Conservation (phyloP, 2,797 vertebrate species). For the Silurus lanzhouensis region DNA sequence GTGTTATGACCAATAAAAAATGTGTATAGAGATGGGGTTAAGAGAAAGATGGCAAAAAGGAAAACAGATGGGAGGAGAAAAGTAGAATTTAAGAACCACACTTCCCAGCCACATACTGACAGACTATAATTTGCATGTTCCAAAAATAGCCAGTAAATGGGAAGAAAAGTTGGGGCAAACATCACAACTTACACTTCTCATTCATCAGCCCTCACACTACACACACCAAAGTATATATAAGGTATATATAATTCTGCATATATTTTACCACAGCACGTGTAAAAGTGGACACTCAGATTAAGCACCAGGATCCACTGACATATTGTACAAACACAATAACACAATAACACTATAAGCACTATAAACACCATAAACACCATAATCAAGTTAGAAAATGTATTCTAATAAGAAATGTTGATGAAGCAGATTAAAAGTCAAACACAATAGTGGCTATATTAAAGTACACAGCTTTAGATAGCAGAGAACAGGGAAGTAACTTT, state of each 20-base stretch:
- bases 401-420: background rate
- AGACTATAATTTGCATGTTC: constrained; percentile 83
- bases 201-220: constrained; percentile 74
- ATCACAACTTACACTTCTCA: constrained; percentile 76
- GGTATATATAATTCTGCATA: background rate
- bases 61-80: constrained; percentile 64
- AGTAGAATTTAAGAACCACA: constrained; percentile 79
- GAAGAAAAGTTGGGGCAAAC: constrained; percentile 63
- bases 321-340: background rate
- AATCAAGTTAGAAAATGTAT: background rate
- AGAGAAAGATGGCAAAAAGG: constrained; percentile 33
- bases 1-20: constrained; percentile 49
- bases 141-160: constrained; percentile 80
- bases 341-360: background rate
- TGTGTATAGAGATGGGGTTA: constrained; percentile 49
- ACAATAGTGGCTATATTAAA: background rate
- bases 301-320: background rate
- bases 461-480: background rate
- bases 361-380: background rate
- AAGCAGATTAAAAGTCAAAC: background rate
- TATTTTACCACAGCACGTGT: background rate
- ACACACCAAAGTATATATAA: constrained; percentile 43
- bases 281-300: background rate
- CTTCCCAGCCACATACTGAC: constrained; percentile 76
- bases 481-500: background rate